These are phyloP conservation scores for Heterochromis multidens DNA, from an alignment of 2,113 vertebrate species.

Conservation along the genomic window DNA sequence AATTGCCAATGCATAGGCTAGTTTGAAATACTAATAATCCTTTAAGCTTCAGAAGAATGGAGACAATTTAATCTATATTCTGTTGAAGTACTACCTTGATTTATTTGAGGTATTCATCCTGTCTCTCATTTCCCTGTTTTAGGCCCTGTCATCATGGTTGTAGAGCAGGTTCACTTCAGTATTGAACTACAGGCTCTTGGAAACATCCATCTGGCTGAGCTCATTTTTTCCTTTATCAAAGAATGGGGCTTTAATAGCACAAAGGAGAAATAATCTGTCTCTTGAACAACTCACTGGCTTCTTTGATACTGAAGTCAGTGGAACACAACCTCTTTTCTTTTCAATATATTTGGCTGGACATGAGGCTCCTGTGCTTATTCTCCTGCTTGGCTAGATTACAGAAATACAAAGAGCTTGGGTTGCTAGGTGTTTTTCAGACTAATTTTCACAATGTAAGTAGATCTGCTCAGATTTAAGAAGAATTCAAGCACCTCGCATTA, in stretches of 20 bases:
- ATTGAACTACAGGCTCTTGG: background rate
- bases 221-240: background rate
- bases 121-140: background rate
- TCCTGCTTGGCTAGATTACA: background rate
- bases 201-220: background rate
- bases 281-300: background rate
- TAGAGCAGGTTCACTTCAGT: background rate
- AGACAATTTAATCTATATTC: background rate
- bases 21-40: background rate
- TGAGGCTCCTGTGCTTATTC: background rate
- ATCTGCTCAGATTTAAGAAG: background rate
- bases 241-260: background rate
- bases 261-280: background rate
- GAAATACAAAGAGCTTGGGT: background rate
- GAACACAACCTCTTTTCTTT: background rate
- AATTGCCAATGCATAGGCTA: background rate
- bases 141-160: background rate
- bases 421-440: background rate
- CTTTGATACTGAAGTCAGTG: background rate
- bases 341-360: background rate
- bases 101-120: background rate
- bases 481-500: background rate
- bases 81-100: background rate
- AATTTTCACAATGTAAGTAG: background rate
- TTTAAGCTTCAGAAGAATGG: background rate